Base-by-base conservation (phyloP, 2,888 invertebrate genomes). In the Hydriomena furcata region DNA sequence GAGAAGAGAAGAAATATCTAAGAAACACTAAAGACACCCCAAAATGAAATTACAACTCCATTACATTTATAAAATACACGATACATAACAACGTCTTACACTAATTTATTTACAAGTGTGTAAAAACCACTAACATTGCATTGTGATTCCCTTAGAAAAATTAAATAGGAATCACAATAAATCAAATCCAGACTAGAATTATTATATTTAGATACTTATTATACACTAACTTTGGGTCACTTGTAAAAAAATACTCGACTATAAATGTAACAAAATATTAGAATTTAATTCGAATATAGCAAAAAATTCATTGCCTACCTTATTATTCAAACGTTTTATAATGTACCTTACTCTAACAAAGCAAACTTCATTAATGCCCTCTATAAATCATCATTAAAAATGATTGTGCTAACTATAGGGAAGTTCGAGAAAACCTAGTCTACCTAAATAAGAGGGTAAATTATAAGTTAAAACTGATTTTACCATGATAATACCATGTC, bases 81-180 rank as follows among this genome's bases (percentile, higher is more conserved):
- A 57, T 52, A 60, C 41, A 48, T 58, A 61, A 58, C 61, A 58
- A 56, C 57, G 53, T 13, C 56, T 60, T 61, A 60, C 49, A 21
- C 55, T 59, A 59, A 38, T 49, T n/a, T 59, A 61, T 61, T 36
- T 61, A 60, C 60, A 61, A 32, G 20, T 41, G 37, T 45, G 42
- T 40, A 44, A 53, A 48, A 53, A 42, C 55, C 50, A 35, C 51
- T 49, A 52, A 42, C 42, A 46, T 28, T 46, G 41, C 45, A 46
- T 31, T 28, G 13, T 13, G 27, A 50, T 27, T 34, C 36, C 31
- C 7, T 5, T 11, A 20, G 31, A 46, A 24, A 25, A 38, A n/a
- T 17, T 25, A 32, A 37, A 49, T 35, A 25, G 31, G 42, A 24
- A 32, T 30, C 23, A 24, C 36, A 51, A 42, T 41, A 35, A 51